These are phyloP conservation scores for Aleadryas rufinucha DNA, from an alignment of 2,113 vertebrate genomes.

Conservation along the genomic window DNA sequence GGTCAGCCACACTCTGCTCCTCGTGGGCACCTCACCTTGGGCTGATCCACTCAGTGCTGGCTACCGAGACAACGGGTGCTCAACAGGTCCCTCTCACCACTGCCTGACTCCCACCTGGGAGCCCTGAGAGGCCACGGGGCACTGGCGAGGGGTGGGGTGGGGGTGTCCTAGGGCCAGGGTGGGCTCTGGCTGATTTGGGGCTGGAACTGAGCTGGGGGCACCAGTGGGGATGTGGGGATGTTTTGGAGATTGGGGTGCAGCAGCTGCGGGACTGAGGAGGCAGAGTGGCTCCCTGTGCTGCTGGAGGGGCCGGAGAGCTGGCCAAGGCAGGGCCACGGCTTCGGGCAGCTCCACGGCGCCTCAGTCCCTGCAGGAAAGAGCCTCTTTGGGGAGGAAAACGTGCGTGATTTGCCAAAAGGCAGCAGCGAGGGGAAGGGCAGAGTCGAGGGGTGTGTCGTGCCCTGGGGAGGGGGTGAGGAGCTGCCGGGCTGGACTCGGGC, in stretches of 20 bases:
- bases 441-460: neutral
- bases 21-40: fast-evolving
- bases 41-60: neutral
- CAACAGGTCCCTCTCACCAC: neutral
- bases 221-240: fast-evolving
- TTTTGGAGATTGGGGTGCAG: neutral
- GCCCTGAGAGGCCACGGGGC: fast-evolving
- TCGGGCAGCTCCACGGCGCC: neutral
- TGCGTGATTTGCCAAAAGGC: neutral
- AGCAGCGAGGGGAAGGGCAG: neutral
- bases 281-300: neutral
- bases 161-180: neutral
- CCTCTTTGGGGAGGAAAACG: neutral
- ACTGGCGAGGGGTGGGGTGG: fast-evolving
- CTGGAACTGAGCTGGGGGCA: neutral
- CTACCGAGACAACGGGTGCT: fast-evolving
- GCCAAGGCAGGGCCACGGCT: neutral
- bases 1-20: neutral
- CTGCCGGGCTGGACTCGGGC: neutral
- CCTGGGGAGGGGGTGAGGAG: neutral
- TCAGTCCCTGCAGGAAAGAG: neutral
- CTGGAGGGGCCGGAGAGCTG: neutral
- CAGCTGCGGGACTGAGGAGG: fast-evolving
- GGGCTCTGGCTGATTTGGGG: neutral
- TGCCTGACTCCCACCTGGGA: neutral